Conservation (phyloP, 1,140 invertebrate species). For the Lordiphosa mommai region DNA sequence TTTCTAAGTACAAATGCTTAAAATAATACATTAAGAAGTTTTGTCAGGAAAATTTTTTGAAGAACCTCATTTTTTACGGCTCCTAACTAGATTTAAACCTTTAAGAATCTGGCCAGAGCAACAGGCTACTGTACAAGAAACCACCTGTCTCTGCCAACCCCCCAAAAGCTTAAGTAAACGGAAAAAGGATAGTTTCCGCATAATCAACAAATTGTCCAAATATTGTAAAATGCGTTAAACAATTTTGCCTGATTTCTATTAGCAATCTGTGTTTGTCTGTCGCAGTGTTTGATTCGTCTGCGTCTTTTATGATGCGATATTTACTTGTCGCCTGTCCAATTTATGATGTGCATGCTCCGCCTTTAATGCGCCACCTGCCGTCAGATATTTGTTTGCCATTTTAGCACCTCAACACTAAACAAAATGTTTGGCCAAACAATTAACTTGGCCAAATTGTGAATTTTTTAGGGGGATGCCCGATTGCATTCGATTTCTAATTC, state of each 20-base stretch:
- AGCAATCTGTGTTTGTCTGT: slow-evolving; percentile 21
- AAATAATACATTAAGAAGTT: no score
- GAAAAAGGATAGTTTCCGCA: no score
- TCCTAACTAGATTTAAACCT: no score
- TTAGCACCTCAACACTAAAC: slow-evolving; percentile 50
- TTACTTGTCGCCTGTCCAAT: slow-evolving; percentile 21
- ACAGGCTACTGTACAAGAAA: no score
- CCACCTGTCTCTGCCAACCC: no score
- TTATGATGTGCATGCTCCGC: slow-evolving; percentile 17
- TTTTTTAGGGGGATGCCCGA: slow-evolving; percentile 27
- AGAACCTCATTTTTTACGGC: no score
- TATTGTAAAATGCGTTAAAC: slow-evolving; percentile 27
- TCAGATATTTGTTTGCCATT: slow-evolving; percentile 30
- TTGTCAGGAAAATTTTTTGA: no score
- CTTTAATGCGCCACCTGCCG: slow-evolving; percentile 50
- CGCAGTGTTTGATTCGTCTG: slow-evolving; percentile 17
- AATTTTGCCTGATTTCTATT: slow-evolving; percentile 55
- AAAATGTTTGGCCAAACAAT: slow-evolving; percentile 45
- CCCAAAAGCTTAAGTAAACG: no score
- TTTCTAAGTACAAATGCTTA: no score
- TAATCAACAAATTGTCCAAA: no score
- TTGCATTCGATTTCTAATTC: slow-evolving; percentile 44
- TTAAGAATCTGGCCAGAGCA: no score
- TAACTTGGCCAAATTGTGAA: slow-evolving; percentile 27
- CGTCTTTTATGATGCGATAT: slow-evolving; percentile 34